phyloP scores from a whole-genome alignment of 1,140 invertebrate species.

The Drosophila azteca region DNA sequence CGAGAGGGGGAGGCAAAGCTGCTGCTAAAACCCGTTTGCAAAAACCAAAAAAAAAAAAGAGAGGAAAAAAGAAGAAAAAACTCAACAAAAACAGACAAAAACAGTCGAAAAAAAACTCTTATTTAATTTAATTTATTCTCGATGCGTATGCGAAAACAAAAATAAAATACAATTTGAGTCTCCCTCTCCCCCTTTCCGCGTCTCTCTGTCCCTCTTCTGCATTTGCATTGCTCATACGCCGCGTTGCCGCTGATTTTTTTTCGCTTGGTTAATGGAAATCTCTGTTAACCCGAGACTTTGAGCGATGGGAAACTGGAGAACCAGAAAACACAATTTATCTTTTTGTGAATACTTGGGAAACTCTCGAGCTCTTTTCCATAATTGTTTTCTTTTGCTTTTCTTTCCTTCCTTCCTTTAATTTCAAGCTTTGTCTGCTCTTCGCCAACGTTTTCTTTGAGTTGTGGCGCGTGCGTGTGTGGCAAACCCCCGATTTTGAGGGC shows the following conservation, averaged over 20 bases:
- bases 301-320: conserved; percentile 13
- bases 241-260: conserved; percentile 32
- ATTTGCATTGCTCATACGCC: conserved; percentile 57
- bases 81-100: conserved; percentile 48
- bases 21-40: conserved; percentile 51
- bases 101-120: conserved; percentile 35
- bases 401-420: conserved; percentile 34
- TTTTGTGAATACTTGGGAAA: conserved; percentile 44
- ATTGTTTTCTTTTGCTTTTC: conserved; percentile 31
- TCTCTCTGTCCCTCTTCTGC: conserved; percentile 12
- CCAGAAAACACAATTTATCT: conserved; percentile 39
- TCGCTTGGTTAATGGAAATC: not conserved
- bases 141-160: conserved; percentile 60
- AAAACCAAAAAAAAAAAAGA: conserved; percentile 12
- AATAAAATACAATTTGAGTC: conserved; percentile 40
- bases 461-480: conserved; percentile 66
- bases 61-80: conserved; percentile 29
- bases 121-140: conserved; percentile 79
- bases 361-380: conserved; percentile 24
- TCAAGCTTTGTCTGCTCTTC: conserved; percentile 30
- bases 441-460: conserved; percentile 36
- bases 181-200: too few relatives aligned
- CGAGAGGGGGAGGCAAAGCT: too few relatives aligned
- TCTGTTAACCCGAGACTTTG: too few relatives aligned
- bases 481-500: conserved; percentile 68